Conservation (phyloP, 2,888 invertebrate genomes). For the Diarsia rubi region DNA sequence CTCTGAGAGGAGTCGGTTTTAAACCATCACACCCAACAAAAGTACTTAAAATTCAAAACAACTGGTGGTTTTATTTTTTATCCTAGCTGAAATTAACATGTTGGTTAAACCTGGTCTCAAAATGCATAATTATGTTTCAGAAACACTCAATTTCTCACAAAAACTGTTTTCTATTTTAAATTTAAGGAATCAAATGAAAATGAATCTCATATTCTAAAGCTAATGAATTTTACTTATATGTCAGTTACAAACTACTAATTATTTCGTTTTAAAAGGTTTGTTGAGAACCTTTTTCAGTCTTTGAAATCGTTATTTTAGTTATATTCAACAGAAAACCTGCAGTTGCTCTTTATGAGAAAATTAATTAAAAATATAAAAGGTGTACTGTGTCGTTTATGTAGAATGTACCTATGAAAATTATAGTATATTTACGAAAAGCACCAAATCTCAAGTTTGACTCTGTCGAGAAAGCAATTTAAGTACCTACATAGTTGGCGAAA, state of each 20-base stretch:
- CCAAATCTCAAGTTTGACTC: no score
- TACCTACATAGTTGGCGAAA: no score
- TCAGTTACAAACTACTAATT: conserved; percentile 30
- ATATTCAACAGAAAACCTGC: not conserved
- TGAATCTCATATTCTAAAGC: conserved; percentile 4
- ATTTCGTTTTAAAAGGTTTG: conserved; percentile 3
- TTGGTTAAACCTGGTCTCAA: not conserved
- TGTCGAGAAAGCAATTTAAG: no score
- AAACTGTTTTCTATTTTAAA: not conserved
- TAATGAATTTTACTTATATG: conserved; percentile 24
- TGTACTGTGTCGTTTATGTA: not conserved
- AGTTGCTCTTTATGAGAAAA: not conserved
- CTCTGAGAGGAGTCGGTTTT: no score
- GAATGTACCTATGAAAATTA: not conserved
- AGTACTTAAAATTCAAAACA: not conserved
- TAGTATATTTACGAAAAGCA: no score
- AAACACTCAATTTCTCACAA: not conserved
- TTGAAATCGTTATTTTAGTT: not conserved
- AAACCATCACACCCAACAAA: not conserved
- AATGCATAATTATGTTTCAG: not conserved
- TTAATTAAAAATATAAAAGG: not conserved
- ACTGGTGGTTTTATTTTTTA: not conserved
- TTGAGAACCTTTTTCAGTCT: not conserved
- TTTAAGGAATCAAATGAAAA: conserved; percentile 12
- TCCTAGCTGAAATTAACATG: not conserved